A percentile compares a stretch with the other conserved stretches of the same genome.
Conservation (phyloP, 2,797 vertebrate species). For the Triplophysa bombifrons region DNA sequence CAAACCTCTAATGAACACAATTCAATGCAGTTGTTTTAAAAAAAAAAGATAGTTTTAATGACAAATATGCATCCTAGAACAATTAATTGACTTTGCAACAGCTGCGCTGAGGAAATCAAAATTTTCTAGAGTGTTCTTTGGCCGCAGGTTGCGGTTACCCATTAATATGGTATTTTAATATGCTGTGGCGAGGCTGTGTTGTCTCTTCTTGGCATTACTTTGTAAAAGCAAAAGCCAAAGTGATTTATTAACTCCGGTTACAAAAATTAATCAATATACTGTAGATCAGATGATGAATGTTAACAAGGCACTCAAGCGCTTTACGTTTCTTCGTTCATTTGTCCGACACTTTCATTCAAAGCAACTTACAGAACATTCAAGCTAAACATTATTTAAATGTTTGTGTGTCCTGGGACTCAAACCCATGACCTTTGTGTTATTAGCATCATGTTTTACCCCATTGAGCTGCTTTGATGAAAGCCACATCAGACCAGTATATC, state of each 20-base stretch:
- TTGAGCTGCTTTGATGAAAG: constrained; percentile 7
- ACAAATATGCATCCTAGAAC: not conserved
- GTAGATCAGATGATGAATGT: not conserved
- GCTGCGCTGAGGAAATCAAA: not conserved
- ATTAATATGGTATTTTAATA: not conserved
- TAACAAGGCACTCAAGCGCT: not conserved
- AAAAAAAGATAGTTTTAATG: not conserved
- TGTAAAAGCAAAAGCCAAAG: not conserved
- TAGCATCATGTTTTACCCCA: not conserved
- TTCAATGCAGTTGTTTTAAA: constrained; percentile 2
- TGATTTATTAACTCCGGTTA: not conserved
- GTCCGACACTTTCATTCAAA: not conserved
- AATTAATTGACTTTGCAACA: not conserved
- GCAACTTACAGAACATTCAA: not conserved
- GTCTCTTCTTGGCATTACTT: not conserved
- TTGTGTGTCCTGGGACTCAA: not conserved
- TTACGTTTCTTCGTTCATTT: not conserved
- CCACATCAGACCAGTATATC: not conserved
- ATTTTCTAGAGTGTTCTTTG: not conserved
- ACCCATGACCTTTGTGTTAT: not conserved
- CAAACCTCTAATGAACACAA: constrained; percentile 42
- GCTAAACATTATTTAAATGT: not conserved
- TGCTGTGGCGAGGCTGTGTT: not conserved
- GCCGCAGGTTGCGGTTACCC: not conserved
- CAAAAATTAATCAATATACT: not conserved